phyloP scores from a whole-genome alignment of 2,113 vertebrate genomes.

The Saguinus imperator region DNA sequence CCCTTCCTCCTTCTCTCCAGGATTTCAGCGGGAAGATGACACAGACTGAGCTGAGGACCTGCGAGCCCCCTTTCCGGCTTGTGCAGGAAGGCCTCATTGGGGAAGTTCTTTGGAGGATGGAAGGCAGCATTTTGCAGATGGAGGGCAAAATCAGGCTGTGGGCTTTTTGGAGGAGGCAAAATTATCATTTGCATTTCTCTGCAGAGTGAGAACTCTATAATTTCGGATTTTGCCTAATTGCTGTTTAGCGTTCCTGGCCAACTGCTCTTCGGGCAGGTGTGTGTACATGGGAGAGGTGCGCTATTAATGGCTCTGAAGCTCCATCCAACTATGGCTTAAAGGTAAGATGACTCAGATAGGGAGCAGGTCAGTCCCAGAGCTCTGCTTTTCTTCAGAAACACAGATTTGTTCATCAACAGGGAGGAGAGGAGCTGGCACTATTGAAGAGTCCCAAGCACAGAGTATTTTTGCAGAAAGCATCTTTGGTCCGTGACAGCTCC shows the following conservation, averaged over 20 bases:
- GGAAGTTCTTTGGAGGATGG: not conserved
- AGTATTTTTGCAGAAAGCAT: rapidly evolving
- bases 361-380: not conserved
- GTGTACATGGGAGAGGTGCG: not conserved
- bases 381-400: not conserved
- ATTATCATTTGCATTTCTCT: conserved; percentile 40
- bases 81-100: not conserved
- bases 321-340: not conserved
- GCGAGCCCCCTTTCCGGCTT: not conserved
- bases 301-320: not conserved
- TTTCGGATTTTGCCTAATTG: conserved; percentile 70
- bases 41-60: rapidly evolving
- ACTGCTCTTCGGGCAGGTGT: not conserved
- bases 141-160: not conserved
- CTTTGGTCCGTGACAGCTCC: not conserved
- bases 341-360: not conserved
- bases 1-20: no score
- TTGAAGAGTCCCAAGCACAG: rapidly evolving
- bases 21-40: not conserved
- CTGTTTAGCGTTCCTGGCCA: conserved; percentile 42
- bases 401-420: not conserved
- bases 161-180: conserved; percentile 29
- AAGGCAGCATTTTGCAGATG: not conserved
- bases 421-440: rapidly evolving
- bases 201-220: conserved; percentile 52